phyloP scores from a whole-genome alignment of 92 coral and sea anemone genomes.

The Phenganax stokvisi region DNA sequence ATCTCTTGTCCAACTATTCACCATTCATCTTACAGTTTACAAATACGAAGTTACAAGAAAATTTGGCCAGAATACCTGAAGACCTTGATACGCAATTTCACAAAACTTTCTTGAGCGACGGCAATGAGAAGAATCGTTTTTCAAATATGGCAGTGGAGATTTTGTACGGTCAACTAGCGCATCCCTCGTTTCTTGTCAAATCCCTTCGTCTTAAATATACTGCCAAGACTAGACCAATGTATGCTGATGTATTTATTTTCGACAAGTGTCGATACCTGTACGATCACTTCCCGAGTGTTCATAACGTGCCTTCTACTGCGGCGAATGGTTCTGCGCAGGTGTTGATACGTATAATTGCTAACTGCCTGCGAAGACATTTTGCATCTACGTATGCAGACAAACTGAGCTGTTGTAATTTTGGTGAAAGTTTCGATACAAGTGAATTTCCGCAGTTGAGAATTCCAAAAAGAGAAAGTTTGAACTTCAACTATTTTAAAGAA shows the following conservation, averaged over 20 bases:
- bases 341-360: constrained; percentile 27
- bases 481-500: background rate
- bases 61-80: no score
- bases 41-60: constrained; percentile 13
- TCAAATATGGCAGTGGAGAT: constrained; percentile 13
- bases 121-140: background rate
- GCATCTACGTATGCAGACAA: background rate
- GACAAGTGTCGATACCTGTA: constrained; percentile 44
- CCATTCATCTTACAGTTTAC: background rate
- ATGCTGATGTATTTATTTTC: constrained; percentile 42
- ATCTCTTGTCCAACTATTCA: background rate
- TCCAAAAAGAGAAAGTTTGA: constrained; percentile 4
- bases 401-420: background rate
- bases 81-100: no score
- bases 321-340: constrained; percentile 9
- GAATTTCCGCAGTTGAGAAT: background rate
- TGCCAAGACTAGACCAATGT: constrained; percentile 41
- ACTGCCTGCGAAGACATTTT: constrained; percentile 38
- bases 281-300: constrained; percentile 32
- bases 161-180: constrained; percentile 47
- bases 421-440: background rate
- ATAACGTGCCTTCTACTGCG: background rate
- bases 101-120: background rate
- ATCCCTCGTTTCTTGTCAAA: constrained; percentile 49
- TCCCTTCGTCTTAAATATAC: constrained; percentile 31